phyloP scores from a whole-genome alignment of 30 jellyfish, hydroid and myxozoan genomes.

The Aurelia sp. region DNA sequence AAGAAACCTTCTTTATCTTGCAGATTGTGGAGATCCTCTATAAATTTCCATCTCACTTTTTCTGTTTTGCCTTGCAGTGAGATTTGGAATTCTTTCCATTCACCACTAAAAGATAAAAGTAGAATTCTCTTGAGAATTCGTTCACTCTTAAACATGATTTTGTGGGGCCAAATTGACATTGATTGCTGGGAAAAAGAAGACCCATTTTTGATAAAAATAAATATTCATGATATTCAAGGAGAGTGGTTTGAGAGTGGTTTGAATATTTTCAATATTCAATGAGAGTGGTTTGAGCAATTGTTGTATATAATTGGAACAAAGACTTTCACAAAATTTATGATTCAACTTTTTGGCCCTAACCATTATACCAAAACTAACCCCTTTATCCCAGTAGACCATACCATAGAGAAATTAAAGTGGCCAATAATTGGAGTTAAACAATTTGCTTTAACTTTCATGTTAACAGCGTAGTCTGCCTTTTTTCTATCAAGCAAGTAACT shows the following conservation, averaged over 20 bases:
- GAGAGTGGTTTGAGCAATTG: no score
- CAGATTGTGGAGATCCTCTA: constrained; percentile 17
- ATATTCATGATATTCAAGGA: no score
- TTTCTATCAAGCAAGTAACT: no score
- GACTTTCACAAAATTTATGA: no score
- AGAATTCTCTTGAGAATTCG: neutral
- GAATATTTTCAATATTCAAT: no score
- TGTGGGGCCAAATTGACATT: neutral
- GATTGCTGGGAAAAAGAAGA: no score
- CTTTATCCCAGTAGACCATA: neutral
- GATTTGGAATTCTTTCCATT: constrained; percentile 28
- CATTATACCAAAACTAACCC: neutral
- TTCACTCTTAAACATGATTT: neutral
- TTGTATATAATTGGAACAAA: no score
- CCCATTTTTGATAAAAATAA: no score
- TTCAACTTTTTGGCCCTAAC: neutral
- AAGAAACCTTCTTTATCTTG: constrained; percentile 47
- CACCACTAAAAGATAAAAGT: neutral
- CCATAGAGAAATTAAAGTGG: neutral
- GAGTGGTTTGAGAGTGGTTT: no score
- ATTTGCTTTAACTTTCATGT: neutral
- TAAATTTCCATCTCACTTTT: constrained; percentile 24
- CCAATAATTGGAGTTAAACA: constrained; percentile 4
- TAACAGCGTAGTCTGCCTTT: no score
- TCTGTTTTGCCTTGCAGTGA: neutral